Evolutionary conservation across 1,140 invertebrate genomes (phyloP).

Genomic region (Himalopsyche phryganea): DNA sequence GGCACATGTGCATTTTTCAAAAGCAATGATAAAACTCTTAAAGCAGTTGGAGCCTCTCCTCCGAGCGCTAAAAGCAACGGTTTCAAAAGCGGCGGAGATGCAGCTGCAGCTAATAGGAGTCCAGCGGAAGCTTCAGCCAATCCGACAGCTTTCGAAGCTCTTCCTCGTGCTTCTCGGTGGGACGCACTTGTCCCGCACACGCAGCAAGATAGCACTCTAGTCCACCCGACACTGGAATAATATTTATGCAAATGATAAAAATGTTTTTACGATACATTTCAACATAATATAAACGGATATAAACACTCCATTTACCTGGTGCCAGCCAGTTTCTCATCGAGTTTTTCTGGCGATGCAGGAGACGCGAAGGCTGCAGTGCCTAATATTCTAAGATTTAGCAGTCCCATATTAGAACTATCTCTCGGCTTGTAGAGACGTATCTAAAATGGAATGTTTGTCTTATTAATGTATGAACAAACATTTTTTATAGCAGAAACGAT

Average conservation of each 20-base stretch:
- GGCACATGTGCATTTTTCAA: constrained; percentile 29
- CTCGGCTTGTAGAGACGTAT: constrained; percentile 76
- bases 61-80: constrained; percentile 24
- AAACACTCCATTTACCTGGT: constrained; percentile 27
- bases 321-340: constrained; percentile 27
- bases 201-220: constrained; percentile 23
- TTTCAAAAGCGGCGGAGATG: constrained; percentile 53
- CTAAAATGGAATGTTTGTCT: constrained; percentile 34
- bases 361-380: constrained; percentile 65
- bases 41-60: constrained; percentile 20
- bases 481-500: too few relatives aligned
- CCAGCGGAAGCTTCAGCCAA: constrained; percentile 72
- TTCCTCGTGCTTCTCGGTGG: constrained; percentile 35
- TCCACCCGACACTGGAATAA: constrained; percentile 27
- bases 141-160: constrained; percentile 62
- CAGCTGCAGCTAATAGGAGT: constrained; percentile 63
- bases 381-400: constrained; percentile 82
- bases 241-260: background rate
- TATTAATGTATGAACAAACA: too few relatives aligned
- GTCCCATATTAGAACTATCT: constrained; percentile 81
- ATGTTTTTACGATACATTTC: too few relatives aligned
- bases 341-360: constrained; percentile 24
- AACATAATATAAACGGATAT: too few relatives aligned
- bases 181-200: constrained; percentile 4
- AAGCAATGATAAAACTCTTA: constrained; percentile 23